These are phyloP conservation scores for Epirrhoe tristata DNA, from an alignment of 2,888 invertebrate species.

Conservation along the genomic window DNA sequence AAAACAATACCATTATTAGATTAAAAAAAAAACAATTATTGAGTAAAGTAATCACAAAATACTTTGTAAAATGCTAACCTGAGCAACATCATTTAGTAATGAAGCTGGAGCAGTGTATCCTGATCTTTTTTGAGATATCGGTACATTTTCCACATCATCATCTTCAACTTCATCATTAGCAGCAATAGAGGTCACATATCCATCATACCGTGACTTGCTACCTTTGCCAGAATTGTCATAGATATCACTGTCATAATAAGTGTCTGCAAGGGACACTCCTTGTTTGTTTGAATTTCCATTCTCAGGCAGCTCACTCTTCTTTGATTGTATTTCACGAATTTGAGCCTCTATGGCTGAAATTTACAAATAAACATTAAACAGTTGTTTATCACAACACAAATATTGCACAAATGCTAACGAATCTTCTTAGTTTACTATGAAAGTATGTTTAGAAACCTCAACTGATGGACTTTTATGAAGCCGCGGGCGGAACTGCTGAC, in stretches of 20 bases:
- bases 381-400: too few relatives aligned
- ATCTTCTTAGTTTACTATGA: too few relatives aligned
- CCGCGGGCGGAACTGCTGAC: too few relatives aligned
- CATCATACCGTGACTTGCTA: constrained; percentile 93
- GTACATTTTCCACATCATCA: constrained; percentile 93
- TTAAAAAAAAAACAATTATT: neutral
- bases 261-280: constrained; percentile 94
- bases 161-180: constrained; percentile 98
- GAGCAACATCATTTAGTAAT: constrained; percentile 94
- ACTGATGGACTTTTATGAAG: too few relatives aligned
- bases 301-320: constrained; percentile 91
- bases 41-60: neutral
- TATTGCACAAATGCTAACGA: too few relatives aligned
- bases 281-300: constrained; percentile 86
- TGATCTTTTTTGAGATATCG: constrained; percentile 89
- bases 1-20: constrained; percentile 39
- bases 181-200: constrained; percentile 98
- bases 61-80: constrained; percentile 80
- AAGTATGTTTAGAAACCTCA: too few relatives aligned
- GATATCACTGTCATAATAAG: constrained; percentile 96
- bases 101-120: constrained; percentile 95
- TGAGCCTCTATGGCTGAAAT: constrained; percentile 96
- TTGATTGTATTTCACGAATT: constrained; percentile 95
- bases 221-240: constrained; percentile 90
- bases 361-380: neutral